Evolutionary conservation across 2,797 vertebrate genomes (phyloP), one percentile per base, ranked within the genome.

Genomic region (Pristis pectinata): DNA sequence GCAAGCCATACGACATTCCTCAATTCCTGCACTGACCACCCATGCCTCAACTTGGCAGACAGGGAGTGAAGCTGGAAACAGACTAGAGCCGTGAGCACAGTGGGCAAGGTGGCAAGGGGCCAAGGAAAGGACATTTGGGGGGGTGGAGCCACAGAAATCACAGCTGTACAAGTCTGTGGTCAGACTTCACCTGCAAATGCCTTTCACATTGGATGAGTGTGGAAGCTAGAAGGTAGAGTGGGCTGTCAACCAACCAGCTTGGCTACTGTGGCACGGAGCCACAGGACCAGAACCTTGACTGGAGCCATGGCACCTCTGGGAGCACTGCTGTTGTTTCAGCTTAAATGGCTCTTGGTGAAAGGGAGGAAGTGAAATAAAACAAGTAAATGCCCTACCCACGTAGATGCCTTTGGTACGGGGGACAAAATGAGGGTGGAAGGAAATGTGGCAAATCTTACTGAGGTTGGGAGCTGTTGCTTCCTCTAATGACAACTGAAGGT

Each of bases 1-100:
- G 0, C 98, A 99, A 0, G 99, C 97, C 99, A 99, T 99, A 82
- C 98, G 98, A 94, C 98, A 99, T 0, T 98, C 98, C 96, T 99
- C 99, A 0, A 99, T 98, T 44, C 96, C 99, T 0, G 97, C 10
- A 0, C 96, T 99, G 44, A 98, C 94, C 0, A 95, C 96, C 99
- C 98, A 99, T 0, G 98, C 97, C 99, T 99, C 95, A 99, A 96
- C 13, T 99, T 99, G 0, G 99, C 98, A 0, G 98, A 97, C 94
- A 99, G 97, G 0, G 99, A 98, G 0, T 99, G 99, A 22, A 99
- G 98, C 99, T 99, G 96, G 53, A 94, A 94, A 74, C 30, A 76
- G 30, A 94, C 92, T 30, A 6, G 11, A 76, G 30, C 3, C 0
- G 44, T 76, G 30, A 94, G 53, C 77, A n/a, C 22, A 70, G 30